phyloP scores from a whole-genome alignment of 2,888 invertebrate species.

The Ernsta delagoae region DNA sequence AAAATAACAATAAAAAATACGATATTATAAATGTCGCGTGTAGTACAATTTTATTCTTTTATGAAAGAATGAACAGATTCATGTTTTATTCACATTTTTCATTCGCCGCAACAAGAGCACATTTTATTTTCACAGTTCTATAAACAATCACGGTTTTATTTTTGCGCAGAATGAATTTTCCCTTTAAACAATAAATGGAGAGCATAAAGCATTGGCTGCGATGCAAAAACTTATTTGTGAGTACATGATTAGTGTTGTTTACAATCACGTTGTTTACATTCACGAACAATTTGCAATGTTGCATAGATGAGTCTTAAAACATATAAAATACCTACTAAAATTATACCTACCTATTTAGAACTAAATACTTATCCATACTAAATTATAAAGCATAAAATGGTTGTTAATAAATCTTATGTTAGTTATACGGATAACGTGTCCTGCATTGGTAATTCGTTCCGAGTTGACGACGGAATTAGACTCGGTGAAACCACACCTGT shows the following conservation, averaged over 20 bases:
- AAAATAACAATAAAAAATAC: background rate
- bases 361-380: background rate
- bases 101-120: conserved; percentile 27
- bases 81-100: conserved; percentile 33
- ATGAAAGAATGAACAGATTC: conserved; percentile 26
- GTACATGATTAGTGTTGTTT: too few relatives aligned
- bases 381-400: background rate
- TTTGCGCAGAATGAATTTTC: conserved; percentile 14
- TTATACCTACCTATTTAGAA: background rate
- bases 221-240: conserved; percentile 5
- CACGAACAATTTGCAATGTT: background rate
- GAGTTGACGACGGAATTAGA: conserved; percentile 28
- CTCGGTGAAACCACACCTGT: conserved; percentile 32
- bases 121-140: conserved; percentile 32
- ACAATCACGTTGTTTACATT: too few relatives aligned
- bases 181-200: conserved; percentile 14
- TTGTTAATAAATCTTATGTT: conserved; percentile 7
- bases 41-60: conserved; percentile 8
- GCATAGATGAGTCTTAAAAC: too few relatives aligned
- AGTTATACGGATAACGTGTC: conserved; percentile 11
- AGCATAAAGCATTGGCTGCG: conserved; percentile 2
- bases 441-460: conserved; percentile 29
- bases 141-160: conserved; percentile 28
- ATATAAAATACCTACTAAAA: too few relatives aligned
- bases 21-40: conserved; percentile 6